These are phyloP conservation scores for Vultur gryphus DNA, from an alignment of 2,797 vertebrate genomes.

Conservation along the genomic window DNA sequence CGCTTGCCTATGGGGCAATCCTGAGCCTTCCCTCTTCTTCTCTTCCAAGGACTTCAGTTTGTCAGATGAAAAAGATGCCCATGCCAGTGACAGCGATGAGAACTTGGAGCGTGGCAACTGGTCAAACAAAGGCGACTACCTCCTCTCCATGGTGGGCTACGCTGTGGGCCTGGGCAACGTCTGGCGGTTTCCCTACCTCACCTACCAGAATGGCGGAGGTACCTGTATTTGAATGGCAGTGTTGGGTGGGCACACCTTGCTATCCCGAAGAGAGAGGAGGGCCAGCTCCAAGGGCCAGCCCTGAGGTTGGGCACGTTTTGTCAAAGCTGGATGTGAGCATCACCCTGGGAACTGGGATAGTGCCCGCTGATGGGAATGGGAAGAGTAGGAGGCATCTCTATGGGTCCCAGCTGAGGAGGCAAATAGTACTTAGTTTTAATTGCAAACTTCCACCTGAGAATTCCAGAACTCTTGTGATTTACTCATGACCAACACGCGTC, in stretches of 20 bases:
- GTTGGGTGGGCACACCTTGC: not conserved
- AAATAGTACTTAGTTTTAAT: not conserved
- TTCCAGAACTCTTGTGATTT: not conserved
- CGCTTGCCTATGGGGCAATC: not conserved
- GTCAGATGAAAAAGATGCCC: conserved; percentile 66
- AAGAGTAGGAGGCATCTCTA: not conserved
- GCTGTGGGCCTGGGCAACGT: conserved; percentile 95
- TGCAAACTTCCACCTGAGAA: not conserved
- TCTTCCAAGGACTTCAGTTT: conserved; percentile 63
- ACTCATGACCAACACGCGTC: not conserved
- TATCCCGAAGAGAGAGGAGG: not conserved
- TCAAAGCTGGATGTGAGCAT: not conserved
- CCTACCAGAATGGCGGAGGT: conserved; percentile 95
- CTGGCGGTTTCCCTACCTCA: conserved; percentile 94
- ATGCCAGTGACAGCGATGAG: conserved; percentile 68
- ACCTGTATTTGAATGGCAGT: not conserved
- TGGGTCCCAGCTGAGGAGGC: not conserved
- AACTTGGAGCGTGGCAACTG: conserved; percentile 87
- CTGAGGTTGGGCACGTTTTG: not conserved
- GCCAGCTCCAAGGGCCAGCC: not conserved
- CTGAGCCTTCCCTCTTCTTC: not conserved
- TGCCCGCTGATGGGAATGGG: not conserved
- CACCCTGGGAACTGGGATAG: not conserved
- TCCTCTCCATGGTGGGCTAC: conserved; percentile 92
- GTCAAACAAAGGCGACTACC: conserved; percentile 88